These are phyloP conservation scores for Xanthostigma xanthostigma DNA, from an alignment of 2,888 invertebrate species.

Conservation along the genomic window DNA sequence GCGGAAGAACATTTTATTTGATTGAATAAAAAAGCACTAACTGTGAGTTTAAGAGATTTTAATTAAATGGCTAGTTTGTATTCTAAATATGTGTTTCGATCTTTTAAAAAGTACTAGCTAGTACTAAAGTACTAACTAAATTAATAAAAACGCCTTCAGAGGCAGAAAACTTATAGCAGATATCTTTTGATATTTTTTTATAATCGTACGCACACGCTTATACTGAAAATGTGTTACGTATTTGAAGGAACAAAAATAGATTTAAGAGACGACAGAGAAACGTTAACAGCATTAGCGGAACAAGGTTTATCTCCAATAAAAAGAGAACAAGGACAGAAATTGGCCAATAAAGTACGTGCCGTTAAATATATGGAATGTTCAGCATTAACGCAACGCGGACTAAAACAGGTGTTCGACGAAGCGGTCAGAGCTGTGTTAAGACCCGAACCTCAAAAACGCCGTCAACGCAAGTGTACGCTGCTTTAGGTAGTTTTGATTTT, in stretches of 20 bases:
- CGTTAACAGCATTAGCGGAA: slow-evolving; percentile 76
- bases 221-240: neutral
- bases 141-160: too few relatives aligned
- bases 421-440: slow-evolving; percentile 93
- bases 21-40: neutral
- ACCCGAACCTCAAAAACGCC: slow-evolving; percentile 91
- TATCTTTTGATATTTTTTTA: too few relatives aligned
- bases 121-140: neutral
- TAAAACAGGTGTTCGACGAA: slow-evolving; percentile 98
- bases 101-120: neutral
- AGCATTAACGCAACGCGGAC: slow-evolving; percentile 92
- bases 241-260: slow-evolving; percentile 90
- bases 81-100: neutral
- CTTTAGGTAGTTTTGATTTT: slow-evolving; percentile 3
- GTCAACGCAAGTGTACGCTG: slow-evolving; percentile 80
- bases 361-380: slow-evolving; percentile 99
- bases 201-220: too few relatives aligned
- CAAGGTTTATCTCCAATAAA: slow-evolving; percentile 93
- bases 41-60: neutral
- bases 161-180: too few relatives aligned
- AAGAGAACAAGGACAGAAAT: slow-evolving; percentile 93
- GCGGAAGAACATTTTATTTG: neutral
- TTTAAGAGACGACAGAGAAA: slow-evolving; percentile 94
- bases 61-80: neutral
- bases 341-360: slow-evolving; percentile 96